These are phyloP conservation scores for Melanophora roralis DNA, from an alignment of 2,888 invertebrate genomes.

Conservation along the genomic window DNA sequence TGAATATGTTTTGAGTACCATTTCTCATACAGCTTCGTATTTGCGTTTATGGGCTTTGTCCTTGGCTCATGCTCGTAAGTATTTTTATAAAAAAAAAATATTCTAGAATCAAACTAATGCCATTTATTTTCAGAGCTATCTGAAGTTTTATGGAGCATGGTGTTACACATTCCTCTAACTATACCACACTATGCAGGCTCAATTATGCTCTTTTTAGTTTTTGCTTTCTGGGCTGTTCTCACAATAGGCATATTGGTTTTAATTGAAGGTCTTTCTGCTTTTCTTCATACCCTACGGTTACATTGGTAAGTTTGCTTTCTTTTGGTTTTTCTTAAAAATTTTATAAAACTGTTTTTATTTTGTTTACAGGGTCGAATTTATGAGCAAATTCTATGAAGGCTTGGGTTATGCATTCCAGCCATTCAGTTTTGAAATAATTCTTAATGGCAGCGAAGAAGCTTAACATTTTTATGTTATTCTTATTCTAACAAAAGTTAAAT, in stretches of 20 bases:
- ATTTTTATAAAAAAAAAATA: background rate
- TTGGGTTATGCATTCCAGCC: conserved; percentile 90
- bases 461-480: conserved; percentile 45
- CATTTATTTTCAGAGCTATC: conserved; percentile 83
- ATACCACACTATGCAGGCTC: conserved; percentile 82
- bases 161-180: conserved; percentile 85
- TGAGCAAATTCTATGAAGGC: conserved; percentile 94
- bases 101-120: background rate
- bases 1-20: conserved; percentile 95
- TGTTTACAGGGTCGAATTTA: conserved; percentile 91
- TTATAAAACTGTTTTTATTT: background rate
- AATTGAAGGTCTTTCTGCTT: conserved; percentile 99
- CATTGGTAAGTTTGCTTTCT: conserved; percentile 85
- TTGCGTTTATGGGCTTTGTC: conserved; percentile 97
- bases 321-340: background rate
- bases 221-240: conserved; percentile 92
- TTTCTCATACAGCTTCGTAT: conserved; percentile 98
- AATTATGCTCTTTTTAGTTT: conserved; percentile 87
- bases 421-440: conserved; percentile 88
- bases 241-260: conserved; percentile 96
- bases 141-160: conserved; percentile 96
- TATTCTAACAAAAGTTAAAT: no score
- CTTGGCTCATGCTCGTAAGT: conserved; percentile 93
- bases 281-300: conserved; percentile 97
- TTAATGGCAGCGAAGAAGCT: conserved; percentile 79